Percentiles rank a stretch among this genome's conserved stretches.
phyloP scores from a whole-genome alignment of 2,888 invertebrate species.

The Phania funesta region DNA sequence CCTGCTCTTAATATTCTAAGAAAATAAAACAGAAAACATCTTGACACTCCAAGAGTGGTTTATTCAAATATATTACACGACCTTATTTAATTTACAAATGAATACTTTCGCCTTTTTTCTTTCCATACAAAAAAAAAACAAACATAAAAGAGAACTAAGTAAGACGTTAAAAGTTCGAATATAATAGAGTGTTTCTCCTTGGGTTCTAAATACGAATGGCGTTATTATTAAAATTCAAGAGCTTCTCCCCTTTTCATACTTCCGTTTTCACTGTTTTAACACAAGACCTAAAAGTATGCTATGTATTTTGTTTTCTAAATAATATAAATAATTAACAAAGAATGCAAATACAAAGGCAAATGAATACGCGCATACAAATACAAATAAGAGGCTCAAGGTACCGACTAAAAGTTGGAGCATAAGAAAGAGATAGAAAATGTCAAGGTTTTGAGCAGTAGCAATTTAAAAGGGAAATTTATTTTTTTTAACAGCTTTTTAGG shows the following conservation, averaged over 20 bases:
- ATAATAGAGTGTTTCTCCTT: neutral
- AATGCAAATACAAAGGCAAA: constrained; percentile 26
- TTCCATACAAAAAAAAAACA: no score
- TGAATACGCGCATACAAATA: neutral
- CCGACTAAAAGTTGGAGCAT: neutral
- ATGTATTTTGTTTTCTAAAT: constrained; percentile 12
- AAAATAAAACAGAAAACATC: neutral
- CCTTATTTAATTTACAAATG: neutral
- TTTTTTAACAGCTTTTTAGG: no score
- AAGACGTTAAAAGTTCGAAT: neutral
- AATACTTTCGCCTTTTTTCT: neutral
- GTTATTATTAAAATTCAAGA: constrained; percentile 34
- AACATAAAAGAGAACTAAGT: neutral
- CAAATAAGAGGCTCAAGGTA: neutral
- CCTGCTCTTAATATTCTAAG: neutral
- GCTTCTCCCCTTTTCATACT: constrained; percentile 8
- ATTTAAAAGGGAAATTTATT: no score
- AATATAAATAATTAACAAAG: constrained; percentile 25
- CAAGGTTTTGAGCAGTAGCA: neutral
- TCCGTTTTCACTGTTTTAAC: neutral
- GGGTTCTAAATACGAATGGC: constrained; percentile 20
- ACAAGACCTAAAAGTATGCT: constrained; percentile 40
- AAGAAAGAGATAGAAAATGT: neutral
- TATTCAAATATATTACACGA: constrained; percentile 41
- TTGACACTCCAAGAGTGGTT: constrained; percentile 12